Conservation (phyloP, 2,113 vertebrate species). For the Notechis scutatus region DNA sequence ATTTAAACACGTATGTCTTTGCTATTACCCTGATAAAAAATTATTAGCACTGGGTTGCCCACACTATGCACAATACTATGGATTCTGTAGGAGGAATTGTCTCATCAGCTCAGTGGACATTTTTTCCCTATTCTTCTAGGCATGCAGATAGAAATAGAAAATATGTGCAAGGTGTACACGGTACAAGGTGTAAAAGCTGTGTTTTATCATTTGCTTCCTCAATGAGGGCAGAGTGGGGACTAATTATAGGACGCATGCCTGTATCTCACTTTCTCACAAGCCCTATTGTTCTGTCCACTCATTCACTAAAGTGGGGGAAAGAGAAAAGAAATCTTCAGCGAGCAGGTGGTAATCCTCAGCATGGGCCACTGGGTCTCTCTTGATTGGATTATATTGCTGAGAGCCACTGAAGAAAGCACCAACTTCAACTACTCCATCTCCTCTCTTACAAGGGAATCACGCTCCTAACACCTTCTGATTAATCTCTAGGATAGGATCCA, state of each 20-base stretch:
- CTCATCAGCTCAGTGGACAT: neutral
- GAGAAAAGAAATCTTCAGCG: neutral
- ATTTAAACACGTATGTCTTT: neutral
- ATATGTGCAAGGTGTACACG: neutral
- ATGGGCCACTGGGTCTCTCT: neutral
- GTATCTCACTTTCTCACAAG: neutral
- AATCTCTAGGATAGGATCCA: neutral
- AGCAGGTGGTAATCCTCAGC: neutral
- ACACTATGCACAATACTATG: neutral
- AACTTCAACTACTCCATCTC: neutral
- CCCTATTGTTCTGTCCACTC: neutral
- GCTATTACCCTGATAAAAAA: neutral
- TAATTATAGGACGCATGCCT: neutral
- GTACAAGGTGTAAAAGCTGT: neutral
- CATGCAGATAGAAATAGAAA: neutral
- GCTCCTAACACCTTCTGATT: neutral
- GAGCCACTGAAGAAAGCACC: neutral
- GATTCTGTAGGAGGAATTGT: neutral
- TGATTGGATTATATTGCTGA: neutral
- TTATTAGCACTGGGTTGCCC: neutral
- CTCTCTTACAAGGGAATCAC: neutral
- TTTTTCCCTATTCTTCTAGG: neutral
- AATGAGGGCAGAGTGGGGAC: neutral
- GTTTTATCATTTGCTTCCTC: neutral
- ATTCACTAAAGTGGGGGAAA: neutral